Conservation (phyloP, 2,797 vertebrate species). For the Selene dorsalis region DNA sequence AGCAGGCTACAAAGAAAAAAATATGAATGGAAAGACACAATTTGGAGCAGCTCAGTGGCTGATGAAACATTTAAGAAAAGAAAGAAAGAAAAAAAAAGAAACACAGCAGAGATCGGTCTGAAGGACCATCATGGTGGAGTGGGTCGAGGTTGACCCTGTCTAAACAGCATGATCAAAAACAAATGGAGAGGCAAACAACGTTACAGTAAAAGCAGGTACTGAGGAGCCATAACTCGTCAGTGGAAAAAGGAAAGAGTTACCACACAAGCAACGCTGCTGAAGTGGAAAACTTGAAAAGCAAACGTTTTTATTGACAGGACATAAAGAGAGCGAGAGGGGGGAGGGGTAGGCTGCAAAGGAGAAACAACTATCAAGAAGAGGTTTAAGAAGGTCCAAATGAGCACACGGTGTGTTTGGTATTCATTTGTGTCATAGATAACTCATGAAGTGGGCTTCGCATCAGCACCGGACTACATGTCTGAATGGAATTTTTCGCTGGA, state of each 20-base stretch:
- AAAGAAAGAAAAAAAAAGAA: neutral
- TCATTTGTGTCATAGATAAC: neutral
- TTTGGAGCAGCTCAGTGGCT: neutral
- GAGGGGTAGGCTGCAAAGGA: neutral
- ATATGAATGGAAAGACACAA: conserved; percentile 1
- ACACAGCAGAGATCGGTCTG: neutral
- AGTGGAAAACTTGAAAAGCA: conserved; percentile 12
- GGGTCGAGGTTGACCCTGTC: neutral
- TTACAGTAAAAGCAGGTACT: conserved; percentile 3
- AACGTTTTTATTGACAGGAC: neutral
- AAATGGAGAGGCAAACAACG: conserved; percentile 10
- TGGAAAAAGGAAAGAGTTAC: conserved; percentile 3
- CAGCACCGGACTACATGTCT: conserved; percentile 4
- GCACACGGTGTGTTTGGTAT: neutral
- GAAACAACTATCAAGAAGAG: neutral
- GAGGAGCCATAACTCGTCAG: neutral
- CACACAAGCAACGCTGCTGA: neutral
- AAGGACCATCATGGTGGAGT: neutral
- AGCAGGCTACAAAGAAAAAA: neutral
- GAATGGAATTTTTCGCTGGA: conserved; percentile 5
- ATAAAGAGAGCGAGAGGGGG: neutral
- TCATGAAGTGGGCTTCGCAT: too few species aligned
- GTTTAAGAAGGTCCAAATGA: neutral
- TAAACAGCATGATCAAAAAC: conserved; percentile 24
- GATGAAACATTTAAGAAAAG: neutral